These are phyloP conservation scores for Sinhomidia bicolor DNA, from an alignment of 2,888 invertebrate genomes.

Conservation along the genomic window DNA sequence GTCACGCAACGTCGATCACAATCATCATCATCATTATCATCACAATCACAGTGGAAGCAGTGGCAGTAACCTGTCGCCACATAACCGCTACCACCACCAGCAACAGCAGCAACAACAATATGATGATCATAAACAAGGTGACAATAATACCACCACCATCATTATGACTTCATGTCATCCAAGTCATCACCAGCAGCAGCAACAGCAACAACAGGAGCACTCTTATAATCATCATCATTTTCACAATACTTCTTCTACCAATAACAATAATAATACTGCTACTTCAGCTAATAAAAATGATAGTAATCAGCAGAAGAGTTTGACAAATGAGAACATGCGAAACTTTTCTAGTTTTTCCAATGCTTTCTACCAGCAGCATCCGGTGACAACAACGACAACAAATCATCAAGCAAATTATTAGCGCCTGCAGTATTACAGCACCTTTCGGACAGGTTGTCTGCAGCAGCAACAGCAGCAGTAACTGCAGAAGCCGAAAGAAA, in stretches of 20 bases:
- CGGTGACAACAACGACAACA: neutral
- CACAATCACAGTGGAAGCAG: slow-evolving; percentile 56
- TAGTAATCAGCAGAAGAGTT: slow-evolving; percentile 17
- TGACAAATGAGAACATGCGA: neutral
- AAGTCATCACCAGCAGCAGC: slow-evolving; percentile 3
- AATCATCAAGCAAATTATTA: neutral
- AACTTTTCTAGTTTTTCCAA: neutral
- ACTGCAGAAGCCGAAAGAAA: neutral
- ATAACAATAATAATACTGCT: too few relatives aligned
- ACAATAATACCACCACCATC: slow-evolving; percentile 20
- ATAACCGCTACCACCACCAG: slow-evolving; percentile 19
- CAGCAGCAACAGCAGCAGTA: too few relatives aligned
- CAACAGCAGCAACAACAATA: slow-evolving; percentile 54
- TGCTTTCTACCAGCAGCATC: neutral
- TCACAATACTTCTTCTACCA: neutral
- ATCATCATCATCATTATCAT: slow-evolving; percentile 67
- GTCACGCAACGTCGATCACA: slow-evolving; percentile 75
- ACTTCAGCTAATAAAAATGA: neutral
- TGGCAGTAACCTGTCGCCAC: slow-evolving; percentile 40
- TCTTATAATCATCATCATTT: slow-evolving; percentile 17
- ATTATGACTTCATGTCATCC: slow-evolving; percentile 2
- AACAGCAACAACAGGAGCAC: slow-evolving; percentile 27
- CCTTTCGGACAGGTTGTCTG: neutral
- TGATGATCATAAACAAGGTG: slow-evolving; percentile 8
- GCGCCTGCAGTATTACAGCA: neutral